Conservation (phyloP, 1,140 invertebrate species). For the Conus betulinus region DNA sequence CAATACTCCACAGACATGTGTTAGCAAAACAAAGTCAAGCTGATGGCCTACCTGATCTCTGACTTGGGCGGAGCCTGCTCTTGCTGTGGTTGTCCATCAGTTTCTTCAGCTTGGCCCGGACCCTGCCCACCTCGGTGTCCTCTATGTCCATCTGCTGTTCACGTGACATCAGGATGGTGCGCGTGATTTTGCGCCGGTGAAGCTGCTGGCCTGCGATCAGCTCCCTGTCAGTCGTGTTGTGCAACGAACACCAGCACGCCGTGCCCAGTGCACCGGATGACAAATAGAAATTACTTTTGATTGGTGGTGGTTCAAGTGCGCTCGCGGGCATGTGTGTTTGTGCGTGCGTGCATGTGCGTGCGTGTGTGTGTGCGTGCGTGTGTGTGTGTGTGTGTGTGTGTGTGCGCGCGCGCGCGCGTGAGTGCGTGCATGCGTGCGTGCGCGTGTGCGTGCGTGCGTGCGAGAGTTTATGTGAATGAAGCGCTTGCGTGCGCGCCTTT, state of each 20-base stretch:
- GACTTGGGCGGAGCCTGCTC: neutral
- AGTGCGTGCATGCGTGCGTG: constrained; percentile 2
- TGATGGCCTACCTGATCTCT: neutral
- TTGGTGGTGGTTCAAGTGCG: too few relatives aligned
- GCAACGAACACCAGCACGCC: too few relatives aligned
- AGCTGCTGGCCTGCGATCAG: constrained; percentile 27
- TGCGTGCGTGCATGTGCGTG: too few relatives aligned
- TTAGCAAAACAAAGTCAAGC: neutral
- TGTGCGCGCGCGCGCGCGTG: neutral
- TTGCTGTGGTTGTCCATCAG: constrained; percentile 45
- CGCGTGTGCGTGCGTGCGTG: neutral
- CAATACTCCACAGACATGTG: constrained; percentile 1
- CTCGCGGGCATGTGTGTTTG: too few relatives aligned
- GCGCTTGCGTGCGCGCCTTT: neutral
- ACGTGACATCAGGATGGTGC: constrained; percentile 39
- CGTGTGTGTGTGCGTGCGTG: neutral
- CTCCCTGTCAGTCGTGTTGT: constrained; percentile 4
- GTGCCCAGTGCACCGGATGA: too few relatives aligned
- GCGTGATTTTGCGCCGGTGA: constrained; percentile 39
- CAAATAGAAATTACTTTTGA: too few relatives aligned
- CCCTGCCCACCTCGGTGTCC: constrained; percentile 53
- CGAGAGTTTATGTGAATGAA: neutral
- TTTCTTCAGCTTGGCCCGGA: constrained; percentile 53
- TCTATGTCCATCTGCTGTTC: constrained; percentile 39
- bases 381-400: neutral